A percentile compares a stretch with the other conserved stretches of the same genome.
Evolutionary conservation across 2,797 vertebrate genomes (phyloP).

Genomic region (Darevskia mixta): DNA sequence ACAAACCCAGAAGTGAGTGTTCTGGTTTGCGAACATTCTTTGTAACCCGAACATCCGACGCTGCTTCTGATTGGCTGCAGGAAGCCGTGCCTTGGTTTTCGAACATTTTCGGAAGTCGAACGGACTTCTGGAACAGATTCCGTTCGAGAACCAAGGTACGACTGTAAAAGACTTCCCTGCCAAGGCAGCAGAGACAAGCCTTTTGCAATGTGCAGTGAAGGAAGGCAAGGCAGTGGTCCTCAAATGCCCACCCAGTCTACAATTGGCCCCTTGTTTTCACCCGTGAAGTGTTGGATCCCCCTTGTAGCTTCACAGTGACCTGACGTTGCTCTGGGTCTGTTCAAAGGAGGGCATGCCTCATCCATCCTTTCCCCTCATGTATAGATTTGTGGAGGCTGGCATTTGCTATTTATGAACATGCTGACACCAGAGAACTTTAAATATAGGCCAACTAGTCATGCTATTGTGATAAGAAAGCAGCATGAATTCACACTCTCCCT

Average conservation of each 20-base stretch:
- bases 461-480: not conserved
- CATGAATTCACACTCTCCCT: not conserved
- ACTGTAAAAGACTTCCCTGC: too few relatives aligned
- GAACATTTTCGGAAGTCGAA: too few relatives aligned
- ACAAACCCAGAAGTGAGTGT: too few relatives aligned
- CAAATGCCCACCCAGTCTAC: not conserved
- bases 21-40: too few relatives aligned
- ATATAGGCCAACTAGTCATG: conserved; percentile 38
- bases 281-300: not conserved
- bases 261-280: not conserved
- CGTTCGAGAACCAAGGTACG: too few relatives aligned
- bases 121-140: too few relatives aligned
- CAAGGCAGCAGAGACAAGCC: not conserved
- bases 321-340: not conserved
- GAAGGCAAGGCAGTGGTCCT: not conserved
- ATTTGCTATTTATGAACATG: conserved; percentile 25
- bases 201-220: not conserved
- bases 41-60: too few relatives aligned
- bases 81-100: too few relatives aligned
- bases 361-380: conserved; percentile 10
- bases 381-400: not conserved
- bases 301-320: not conserved
- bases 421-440: not conserved
- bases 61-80: too few relatives aligned
- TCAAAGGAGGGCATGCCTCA: not conserved